Percentiles rank a stretch among this genome's conserved stretches.
Evolutionary conservation across 1,140 invertebrate genomes (phyloP).

Genomic region (Apis mellifera): Amel_HAv3.1 CM009942.2:5067001-5067500

Average conservation of each 20-base stretch:
- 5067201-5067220: no score
- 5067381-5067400: slow-evolving; percentile 9
- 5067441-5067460: no score
- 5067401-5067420: background rate
- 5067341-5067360: background rate
- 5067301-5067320: background rate
- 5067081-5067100: background rate
- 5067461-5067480: no score
- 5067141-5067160: no score
- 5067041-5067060: slow-evolving; percentile 48
- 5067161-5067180: no score
- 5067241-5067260: no score
- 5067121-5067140: no score
- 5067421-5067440: background rate
- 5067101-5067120: no score
- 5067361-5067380: slow-evolving; percentile 3
- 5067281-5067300: background rate
- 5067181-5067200: no score
- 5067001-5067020: slow-evolving; percentile 42
- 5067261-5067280: background rate
- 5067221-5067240: background rate
- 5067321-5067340: background rate
- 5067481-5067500: no score
- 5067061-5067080: slow-evolving; percentile 25
- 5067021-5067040: slow-evolving; percentile 59